phyloP scores from a whole-genome alignment of 2,113 vertebrate species.

The Brachionichthys hirsutus region DNA sequence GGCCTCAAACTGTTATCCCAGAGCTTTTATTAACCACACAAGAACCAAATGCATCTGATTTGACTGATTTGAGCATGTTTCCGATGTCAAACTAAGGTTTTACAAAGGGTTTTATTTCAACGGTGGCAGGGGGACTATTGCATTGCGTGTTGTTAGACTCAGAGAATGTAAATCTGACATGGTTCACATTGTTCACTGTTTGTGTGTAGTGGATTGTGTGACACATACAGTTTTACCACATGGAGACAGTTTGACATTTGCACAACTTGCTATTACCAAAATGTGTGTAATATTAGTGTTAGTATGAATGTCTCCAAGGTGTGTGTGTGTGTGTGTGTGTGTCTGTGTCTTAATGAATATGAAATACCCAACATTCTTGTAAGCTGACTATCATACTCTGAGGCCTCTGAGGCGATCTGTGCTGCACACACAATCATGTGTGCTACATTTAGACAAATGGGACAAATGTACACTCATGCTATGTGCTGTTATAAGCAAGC shows the following conservation, averaged over 20 bases:
- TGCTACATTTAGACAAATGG: conserved; percentile 18
- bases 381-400: not conserved
- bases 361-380: not conserved
- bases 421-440: not conserved
- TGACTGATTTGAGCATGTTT: conserved; percentile 48
- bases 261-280: conserved; percentile 7
- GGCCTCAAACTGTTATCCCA: conserved; percentile 34
- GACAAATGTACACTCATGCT: conserved; percentile 12
- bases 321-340: too few relatives aligned
- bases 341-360: too few relatives aligned
- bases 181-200: conserved; percentile 1
- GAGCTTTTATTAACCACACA: conserved; percentile 57
- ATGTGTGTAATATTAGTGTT: conserved; percentile 11
- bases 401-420: too few relatives aligned
- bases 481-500: conserved; percentile 7
- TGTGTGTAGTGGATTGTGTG: conserved; percentile 35
- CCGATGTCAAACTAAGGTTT: conserved; percentile 21
- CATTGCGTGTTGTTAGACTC: conserved; percentile 1
- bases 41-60: conserved; percentile 46
- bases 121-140: not conserved
- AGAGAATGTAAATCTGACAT: not conserved
- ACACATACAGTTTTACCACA: conserved; percentile 22
- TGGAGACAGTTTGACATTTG: conserved; percentile 1
- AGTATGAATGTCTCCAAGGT: not conserved
- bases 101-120: not conserved